Evolutionary conservation across 2,113 vertebrate genomes (phyloP).

Genomic region (Tenebrosternarchus preto): DNA sequence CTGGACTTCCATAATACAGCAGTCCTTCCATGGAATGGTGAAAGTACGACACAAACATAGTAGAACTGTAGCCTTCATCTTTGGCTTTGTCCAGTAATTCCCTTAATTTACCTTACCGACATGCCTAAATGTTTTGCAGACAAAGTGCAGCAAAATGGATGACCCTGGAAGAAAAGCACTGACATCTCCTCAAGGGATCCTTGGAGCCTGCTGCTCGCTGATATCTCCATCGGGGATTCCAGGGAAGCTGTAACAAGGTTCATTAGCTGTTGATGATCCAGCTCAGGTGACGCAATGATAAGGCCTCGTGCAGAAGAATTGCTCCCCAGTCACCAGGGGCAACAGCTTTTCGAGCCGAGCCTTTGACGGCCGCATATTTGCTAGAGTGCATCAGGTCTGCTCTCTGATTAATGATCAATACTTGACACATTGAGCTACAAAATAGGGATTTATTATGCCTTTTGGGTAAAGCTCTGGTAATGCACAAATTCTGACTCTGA

Average conservation of each 20-base stretch:
- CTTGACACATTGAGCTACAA: slow-evolving; percentile 13
- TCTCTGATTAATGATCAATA: slow-evolving; percentile 22
- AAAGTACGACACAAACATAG: slow-evolving; percentile 6
- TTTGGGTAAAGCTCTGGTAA: slow-evolving; percentile 11
- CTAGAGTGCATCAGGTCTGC: slow-evolving; percentile 27
- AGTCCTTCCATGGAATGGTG: not conserved
- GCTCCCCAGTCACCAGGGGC: slow-evolving; percentile 54
- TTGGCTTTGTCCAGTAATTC: not conserved
- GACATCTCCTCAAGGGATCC: not conserved
- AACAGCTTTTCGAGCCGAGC: slow-evolving; percentile 48
- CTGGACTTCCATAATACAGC: not conserved
- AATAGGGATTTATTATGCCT: slow-evolving; percentile 22
- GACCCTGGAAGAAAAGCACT: slow-evolving; percentile 19
- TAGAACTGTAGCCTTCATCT: not conserved
- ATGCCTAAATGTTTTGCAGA: not conserved
- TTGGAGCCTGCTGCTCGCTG: slow-evolving; percentile 52
- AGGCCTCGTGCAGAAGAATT: slow-evolving; percentile 35
- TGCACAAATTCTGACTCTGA: slow-evolving; percentile 17
- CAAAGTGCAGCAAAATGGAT: slow-evolving; percentile 1
- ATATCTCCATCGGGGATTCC: slow-evolving; percentile 61
- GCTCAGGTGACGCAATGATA: slow-evolving; percentile 57
- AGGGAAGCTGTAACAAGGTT: slow-evolving; percentile 63
- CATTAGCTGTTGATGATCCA: slow-evolving; percentile 72
- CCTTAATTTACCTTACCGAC: not conserved
- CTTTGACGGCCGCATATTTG: slow-evolving; percentile 33